These are phyloP conservation scores for Ophion ellenae DNA, from an alignment of 2,888 invertebrate species.

Conservation along the genomic window DNA sequence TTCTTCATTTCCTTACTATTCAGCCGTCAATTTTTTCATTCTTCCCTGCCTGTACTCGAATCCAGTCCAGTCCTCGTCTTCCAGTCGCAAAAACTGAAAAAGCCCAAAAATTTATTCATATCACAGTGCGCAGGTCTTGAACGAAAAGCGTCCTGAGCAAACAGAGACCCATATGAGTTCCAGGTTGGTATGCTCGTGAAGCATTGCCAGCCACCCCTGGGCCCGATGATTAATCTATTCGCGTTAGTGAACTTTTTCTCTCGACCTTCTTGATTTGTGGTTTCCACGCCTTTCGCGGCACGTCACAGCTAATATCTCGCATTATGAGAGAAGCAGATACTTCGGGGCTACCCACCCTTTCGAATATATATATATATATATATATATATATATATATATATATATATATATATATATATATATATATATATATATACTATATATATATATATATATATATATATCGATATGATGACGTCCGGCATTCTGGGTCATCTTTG, in stretches of 20 bases:
- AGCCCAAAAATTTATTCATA: too few relatives aligned
- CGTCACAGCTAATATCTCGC: slow-evolving; percentile 43
- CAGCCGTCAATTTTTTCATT: too few relatives aligned
- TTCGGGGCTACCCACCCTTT: slow-evolving; percentile 31
- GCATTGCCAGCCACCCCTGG: neutral
- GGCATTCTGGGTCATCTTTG: slow-evolving; percentile 9
- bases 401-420: slow-evolving; percentile 32
- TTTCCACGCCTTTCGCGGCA: slow-evolving; percentile 66
- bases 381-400: slow-evolving; percentile 22
- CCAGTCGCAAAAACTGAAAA: too few relatives aligned
- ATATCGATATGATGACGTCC: slow-evolving; percentile 37
- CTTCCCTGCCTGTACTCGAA: too few relatives aligned
- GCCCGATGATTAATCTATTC: slow-evolving; percentile 63
- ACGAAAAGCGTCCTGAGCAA: neutral
- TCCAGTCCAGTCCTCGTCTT: too few relatives aligned
- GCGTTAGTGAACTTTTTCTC: slow-evolving; percentile 30
- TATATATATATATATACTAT: slow-evolving; percentile 16
- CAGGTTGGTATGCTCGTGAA: neutral
- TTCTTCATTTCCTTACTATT: too few relatives aligned
- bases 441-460: slow-evolving; percentile 33
- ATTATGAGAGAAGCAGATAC: slow-evolving; percentile 41
- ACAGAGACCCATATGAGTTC: neutral
- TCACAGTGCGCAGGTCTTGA: too few relatives aligned
- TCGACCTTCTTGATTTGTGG: slow-evolving; percentile 63
- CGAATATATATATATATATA: slow-evolving; percentile 22